Percentiles rank a stretch among this genome's conserved stretches.
Conservation (phyloP, 2,797 vertebrate genomes). For the Apodemus agrarius region DNA sequence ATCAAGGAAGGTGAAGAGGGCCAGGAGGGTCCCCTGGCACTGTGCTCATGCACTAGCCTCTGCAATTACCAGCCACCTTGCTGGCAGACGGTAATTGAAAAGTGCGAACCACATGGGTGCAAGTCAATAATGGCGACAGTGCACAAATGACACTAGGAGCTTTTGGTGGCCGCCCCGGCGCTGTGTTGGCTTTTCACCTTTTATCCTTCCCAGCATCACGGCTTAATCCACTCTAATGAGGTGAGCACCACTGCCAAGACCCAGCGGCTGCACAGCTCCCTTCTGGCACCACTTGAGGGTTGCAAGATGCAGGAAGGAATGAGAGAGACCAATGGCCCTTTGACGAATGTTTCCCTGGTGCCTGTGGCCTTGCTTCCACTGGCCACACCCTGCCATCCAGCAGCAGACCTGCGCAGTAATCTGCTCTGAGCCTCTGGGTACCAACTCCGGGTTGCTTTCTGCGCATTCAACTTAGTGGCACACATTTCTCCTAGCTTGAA, state of each 20-base stretch:
- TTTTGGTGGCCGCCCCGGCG: constrained; percentile 79
- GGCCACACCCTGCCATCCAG: background rate
- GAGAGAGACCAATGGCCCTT: constrained; percentile 48
- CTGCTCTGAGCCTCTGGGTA: background rate
- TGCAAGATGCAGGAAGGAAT: constrained; percentile 78
- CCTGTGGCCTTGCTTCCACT: constrained; percentile 35
- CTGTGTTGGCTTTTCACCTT: constrained; percentile 87
- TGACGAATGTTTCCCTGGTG: constrained; percentile 19
- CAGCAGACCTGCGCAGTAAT: constrained; percentile 48
- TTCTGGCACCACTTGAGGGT: constrained; percentile 80
- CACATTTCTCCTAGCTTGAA: constrained; percentile 81
- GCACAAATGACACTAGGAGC: constrained; percentile 85
- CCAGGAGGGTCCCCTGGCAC: constrained; percentile 90
- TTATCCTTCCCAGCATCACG: constrained; percentile 90
- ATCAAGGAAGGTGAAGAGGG: constrained; percentile 89
- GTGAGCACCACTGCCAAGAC: constrained; percentile 86
- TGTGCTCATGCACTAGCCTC: constrained; percentile 88
- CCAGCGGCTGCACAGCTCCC: constrained; percentile 79
- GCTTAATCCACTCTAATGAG: constrained; percentile 94
- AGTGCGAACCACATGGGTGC: constrained; percentile 91
- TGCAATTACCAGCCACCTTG: constrained; percentile 92
- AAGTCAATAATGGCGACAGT: constrained; percentile 91
- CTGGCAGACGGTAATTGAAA: constrained; percentile 92
- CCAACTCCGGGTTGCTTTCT: constrained; percentile 66
- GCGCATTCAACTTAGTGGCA: constrained; percentile 24